Evolutionary conservation across 2,888 invertebrate species (phyloP), one percentile per base, ranked within the genome.

Genomic region (Cybosia mesomella): DNA sequence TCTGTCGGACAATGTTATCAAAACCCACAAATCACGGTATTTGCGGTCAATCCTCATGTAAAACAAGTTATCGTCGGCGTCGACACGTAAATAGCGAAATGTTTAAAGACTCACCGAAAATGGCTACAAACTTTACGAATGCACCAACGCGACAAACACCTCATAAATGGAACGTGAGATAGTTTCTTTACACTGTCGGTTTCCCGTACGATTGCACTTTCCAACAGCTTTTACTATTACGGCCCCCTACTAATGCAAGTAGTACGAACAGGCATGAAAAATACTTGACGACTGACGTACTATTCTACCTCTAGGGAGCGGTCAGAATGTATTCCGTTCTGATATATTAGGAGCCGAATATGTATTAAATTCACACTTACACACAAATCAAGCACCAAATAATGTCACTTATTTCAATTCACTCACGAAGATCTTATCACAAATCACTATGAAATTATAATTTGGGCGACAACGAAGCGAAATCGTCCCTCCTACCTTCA

Each of bases 151-250:
- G 82, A 87, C 87, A 85, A 88, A 88, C 87, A 89, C 85, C 87
- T 89, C 85, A 80, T 90, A 87, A 86, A 92, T 89, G 82, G 89
- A 90, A 91, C 92, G 92, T 91, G 91, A 86, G 93, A 92, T 87
- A 90, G 88, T 92, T 92, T 92, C 36, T 92, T 92, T 92, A 91
- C 89, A 86, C 87, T 82, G 89, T 86, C 85, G 87, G 87, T 90
- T 92, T 91, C 91, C 88, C 86, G 86, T 90, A 88, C 86, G 88
- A 90, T 90, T 90, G 88, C 93, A 94, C 94, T 94, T 94, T 94
- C 94, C 92, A 94, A 94, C 90, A 92, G 93, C 94, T 94, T 94
- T 93, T 94, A 94, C 93, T 94, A 94, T 89, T 90, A 86, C 89
- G 90, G 89, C 88, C 90, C 74, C 84, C 91, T 90, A 90, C 88